A percentile compares a stretch with the other conserved stretches of the same genome.
These are phyloP conservation scores for Diplodus puntazzo DNA, from an alignment of 2,797 vertebrate species.

Conservation along the genomic window DNA sequence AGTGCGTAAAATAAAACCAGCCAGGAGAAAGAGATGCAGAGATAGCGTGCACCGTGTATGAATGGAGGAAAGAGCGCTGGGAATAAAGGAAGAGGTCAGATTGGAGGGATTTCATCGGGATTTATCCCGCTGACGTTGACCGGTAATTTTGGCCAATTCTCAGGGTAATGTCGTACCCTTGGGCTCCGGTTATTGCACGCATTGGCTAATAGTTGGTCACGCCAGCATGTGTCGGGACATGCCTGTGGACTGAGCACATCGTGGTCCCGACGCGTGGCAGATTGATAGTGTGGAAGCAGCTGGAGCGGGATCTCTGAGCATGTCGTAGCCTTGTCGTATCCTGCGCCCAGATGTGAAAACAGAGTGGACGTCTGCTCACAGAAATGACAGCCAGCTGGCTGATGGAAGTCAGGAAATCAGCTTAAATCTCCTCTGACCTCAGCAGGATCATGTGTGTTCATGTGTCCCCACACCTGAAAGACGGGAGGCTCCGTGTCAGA, in stretches of 20 bases:
- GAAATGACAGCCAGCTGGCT: slow-evolving; percentile 45
- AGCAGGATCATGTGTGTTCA: slow-evolving; percentile 37
- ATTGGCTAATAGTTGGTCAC: slow-evolving; percentile 45
- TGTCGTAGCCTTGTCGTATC: slow-evolving; percentile 41
- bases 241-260: slow-evolving; percentile 72
- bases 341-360: slow-evolving; percentile 71
- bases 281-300: slow-evolving; percentile 72
- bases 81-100: slow-evolving; percentile 36
- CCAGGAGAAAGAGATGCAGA: slow-evolving; percentile 33
- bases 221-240: slow-evolving; percentile 67
- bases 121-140: slow-evolving; percentile 32
- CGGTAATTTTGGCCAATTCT: slow-evolving; percentile 25
- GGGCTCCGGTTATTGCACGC: slow-evolving; percentile 20
- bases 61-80: slow-evolving; percentile 23
- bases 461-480: slow-evolving; percentile 22
- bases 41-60: slow-evolving; percentile 39
- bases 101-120: slow-evolving; percentile 34
- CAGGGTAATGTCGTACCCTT: slow-evolving; percentile 11
- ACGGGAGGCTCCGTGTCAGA: not conserved
- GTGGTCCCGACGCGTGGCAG: slow-evolving; percentile 51
- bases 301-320: slow-evolving; percentile 33
- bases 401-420: not conserved
- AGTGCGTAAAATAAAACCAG: slow-evolving; percentile 53
- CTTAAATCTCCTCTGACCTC: slow-evolving; percentile 51
- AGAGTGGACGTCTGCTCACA: slow-evolving; percentile 20